Percentiles rank a stretch among this genome's conserved stretches.
These are phyloP conservation scores for Ahaetulla prasina DNA, from an alignment of 2,113 vertebrate genomes.

Conservation along the genomic window DNA sequence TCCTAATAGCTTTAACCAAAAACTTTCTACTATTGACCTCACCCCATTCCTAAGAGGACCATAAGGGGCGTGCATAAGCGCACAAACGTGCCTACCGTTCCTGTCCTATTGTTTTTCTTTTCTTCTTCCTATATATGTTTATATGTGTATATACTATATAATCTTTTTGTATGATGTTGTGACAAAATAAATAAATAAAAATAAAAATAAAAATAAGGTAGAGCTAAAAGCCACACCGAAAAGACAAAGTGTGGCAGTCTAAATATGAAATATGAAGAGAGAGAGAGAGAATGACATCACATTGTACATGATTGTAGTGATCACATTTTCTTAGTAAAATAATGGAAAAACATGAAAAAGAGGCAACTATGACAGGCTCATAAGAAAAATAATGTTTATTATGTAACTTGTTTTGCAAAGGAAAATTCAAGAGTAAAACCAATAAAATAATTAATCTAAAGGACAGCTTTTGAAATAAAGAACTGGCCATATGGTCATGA, in stretches of 20 bases:
- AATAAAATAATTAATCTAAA: background rate
- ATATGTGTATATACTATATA: no score
- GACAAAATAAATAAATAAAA: no score
- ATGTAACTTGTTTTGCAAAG: background rate
- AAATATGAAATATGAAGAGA: background rate
- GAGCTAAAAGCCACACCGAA: background rate
- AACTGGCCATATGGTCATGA: background rate
- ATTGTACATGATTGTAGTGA: background rate
- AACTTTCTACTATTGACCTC: no score
- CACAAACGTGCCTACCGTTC: no score
- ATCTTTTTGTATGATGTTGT: no score
- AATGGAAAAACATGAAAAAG: background rate
- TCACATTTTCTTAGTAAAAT: background rate
- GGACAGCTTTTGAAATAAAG: background rate
- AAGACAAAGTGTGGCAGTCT: background rate
- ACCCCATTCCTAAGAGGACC: no score
- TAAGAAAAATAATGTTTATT: background rate
- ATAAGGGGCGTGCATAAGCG: no score
- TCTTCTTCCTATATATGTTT: no score
- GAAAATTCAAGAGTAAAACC: background rate
- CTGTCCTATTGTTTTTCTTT: no score
- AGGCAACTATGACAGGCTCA: background rate
- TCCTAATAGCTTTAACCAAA: no score
- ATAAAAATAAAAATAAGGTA: no score
- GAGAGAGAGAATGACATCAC: background rate